phyloP scores from a whole-genome alignment of 92 coral and sea anemone species.

The Meandrina meandrites region DNA sequence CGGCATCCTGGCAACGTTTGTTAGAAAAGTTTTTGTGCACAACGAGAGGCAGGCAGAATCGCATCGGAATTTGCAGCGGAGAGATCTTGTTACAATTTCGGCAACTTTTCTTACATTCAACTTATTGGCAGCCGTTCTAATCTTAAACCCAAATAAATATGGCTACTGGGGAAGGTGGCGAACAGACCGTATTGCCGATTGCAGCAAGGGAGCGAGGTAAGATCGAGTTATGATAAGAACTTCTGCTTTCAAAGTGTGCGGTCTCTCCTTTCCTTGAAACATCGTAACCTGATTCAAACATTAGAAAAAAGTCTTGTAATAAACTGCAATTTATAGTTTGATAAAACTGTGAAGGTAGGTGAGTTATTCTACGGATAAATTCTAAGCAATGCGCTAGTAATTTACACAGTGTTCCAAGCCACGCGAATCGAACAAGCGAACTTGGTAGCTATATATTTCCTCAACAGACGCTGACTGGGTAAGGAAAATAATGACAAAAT shows the following conservation, averaged over 20 bases:
- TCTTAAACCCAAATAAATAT: slow-evolving; percentile 2
- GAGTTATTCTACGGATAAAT: background rate
- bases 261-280: background rate
- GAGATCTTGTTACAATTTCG: background rate
- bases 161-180: slow-evolving; percentile 6
- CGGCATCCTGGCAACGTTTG: slow-evolving; percentile 32
- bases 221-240: background rate
- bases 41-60: slow-evolving; percentile 1
- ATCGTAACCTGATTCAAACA: background rate
- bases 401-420: background rate
- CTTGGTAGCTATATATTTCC: background rate
- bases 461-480: background rate
- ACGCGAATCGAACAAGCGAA: too few species aligned
- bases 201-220: slow-evolving; percentile 42
- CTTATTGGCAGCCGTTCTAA: background rate
- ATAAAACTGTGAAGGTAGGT: background rate
- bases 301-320: background rate
- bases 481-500: background rate
- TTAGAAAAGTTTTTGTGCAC: slow-evolving; percentile 5
- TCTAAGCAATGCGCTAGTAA: background rate
- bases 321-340: background rate
- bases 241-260: background rate
- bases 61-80: slow-evolving; percentile 39
- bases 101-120: background rate
- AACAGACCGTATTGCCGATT: slow-evolving; percentile 8